These are phyloP conservation scores for Drosophila recens DNA, from an alignment of 2,888 invertebrate genomes.

Conservation along the genomic window DNA sequence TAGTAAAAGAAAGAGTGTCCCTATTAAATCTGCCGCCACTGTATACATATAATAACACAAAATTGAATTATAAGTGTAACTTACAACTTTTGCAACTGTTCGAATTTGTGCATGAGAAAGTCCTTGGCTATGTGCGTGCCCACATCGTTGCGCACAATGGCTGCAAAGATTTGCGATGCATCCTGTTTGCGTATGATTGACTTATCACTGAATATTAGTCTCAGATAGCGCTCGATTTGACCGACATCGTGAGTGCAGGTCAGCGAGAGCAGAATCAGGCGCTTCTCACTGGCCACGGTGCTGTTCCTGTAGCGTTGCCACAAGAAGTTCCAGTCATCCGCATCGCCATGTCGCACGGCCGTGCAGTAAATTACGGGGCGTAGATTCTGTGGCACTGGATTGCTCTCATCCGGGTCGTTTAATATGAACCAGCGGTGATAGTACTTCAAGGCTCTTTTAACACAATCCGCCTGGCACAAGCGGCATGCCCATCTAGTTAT, in stretches of 20 bases:
- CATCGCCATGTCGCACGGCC: constrained; percentile 88
- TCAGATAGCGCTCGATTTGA: constrained; percentile 87
- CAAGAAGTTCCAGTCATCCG: constrained; percentile 91
- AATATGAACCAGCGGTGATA: constrained; percentile 88
- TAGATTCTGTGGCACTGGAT: constrained; percentile 90
- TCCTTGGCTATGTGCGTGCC: constrained; percentile 90
- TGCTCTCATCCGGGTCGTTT: constrained; percentile 86
- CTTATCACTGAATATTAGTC: constrained; percentile 87
- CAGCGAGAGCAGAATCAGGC: constrained; percentile 88
- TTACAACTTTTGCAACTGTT: constrained; percentile 88
- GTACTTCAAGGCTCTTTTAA: constrained; percentile 87
- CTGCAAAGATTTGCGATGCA: constrained; percentile 87
- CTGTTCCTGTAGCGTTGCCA: constrained; percentile 88
- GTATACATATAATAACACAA: too few species aligned
- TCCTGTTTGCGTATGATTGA: constrained; percentile 90
- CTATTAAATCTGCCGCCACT: too few species aligned
- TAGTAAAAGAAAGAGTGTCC: too few species aligned
- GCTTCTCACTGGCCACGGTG: constrained; percentile 89
- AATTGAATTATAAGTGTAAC: too few species aligned
- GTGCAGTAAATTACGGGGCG: constrained; percentile 90
- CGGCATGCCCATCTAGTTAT: constrained; percentile 87
- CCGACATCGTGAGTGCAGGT: constrained; percentile 87
- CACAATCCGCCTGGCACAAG: constrained; percentile 87
- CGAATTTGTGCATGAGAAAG: constrained; percentile 89
- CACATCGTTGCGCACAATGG: constrained; percentile 87